These are phyloP conservation scores for Xestia sexstrigata DNA, from an alignment of 2,888 invertebrate genomes.

Conservation along the genomic window DNA sequence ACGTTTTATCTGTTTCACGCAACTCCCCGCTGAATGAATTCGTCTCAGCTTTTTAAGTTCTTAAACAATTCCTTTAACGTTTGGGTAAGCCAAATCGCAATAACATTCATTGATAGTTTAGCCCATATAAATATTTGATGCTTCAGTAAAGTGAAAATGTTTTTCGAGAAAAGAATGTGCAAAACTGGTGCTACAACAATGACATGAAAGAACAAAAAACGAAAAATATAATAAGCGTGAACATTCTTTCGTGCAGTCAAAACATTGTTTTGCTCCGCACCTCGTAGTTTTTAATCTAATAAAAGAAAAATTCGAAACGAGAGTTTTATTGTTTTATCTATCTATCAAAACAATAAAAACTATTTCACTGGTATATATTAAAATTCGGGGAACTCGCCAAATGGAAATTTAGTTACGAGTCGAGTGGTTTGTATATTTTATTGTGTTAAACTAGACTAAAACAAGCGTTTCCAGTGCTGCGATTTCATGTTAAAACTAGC, in stretches of 20 bases:
- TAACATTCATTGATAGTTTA: constrained; percentile 58
- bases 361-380: constrained; percentile 53
- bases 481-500: constrained; percentile 3
- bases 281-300: constrained; percentile 38
- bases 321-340: constrained; percentile 46
- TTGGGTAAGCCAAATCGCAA: constrained; percentile 65
- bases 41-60: constrained; percentile 81
- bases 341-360: constrained; percentile 54
- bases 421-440: constrained; percentile 53
- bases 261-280: constrained; percentile 35
- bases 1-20: constrained; percentile 87
- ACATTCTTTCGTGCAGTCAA: constrained; percentile 40
- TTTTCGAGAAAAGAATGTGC: constrained; percentile 12
- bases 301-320: constrained; percentile 36
- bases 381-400: constrained; percentile 46
- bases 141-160: neutral
- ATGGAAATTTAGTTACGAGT: constrained; percentile 57
- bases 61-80: constrained; percentile 80
- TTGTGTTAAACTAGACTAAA: constrained; percentile 15
- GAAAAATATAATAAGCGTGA: constrained; percentile 26
- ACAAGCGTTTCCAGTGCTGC: neutral
- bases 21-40: constrained; percentile 81
- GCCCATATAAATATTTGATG: constrained; percentile 41
- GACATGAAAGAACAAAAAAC: constrained; percentile 11
- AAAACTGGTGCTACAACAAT: constrained; percentile 23